These are phyloP conservation scores for Catharus bicknelli DNA, from an alignment of 2,113 vertebrate species.

Conservation along the genomic window DNA sequence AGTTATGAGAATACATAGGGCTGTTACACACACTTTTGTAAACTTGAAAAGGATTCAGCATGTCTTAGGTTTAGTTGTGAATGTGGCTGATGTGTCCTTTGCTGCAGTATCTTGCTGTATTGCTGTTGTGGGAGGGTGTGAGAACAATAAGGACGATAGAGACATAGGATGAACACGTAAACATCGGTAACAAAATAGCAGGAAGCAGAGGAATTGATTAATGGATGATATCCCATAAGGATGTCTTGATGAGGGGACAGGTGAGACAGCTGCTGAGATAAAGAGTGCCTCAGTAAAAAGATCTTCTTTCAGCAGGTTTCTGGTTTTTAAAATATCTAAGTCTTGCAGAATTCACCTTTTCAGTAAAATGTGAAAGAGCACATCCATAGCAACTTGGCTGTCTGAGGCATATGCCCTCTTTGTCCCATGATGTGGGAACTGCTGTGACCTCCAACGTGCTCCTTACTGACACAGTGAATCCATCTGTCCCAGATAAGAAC, in stretches of 20 bases:
- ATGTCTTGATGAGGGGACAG: not conserved
- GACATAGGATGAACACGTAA: not conserved
- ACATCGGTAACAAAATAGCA: not conserved
- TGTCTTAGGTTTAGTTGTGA: constrained; percentile 40
- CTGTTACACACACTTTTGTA: constrained; percentile 1
- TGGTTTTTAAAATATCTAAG: not conserved
- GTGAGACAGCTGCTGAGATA: not conserved
- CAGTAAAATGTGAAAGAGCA: not conserved
- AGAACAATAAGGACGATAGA: constrained; percentile 43
- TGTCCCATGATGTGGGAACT: not conserved
- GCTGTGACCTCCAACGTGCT: not conserved
- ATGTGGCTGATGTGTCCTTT: constrained; percentile 3
- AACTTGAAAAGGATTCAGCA: constrained; percentile 32
- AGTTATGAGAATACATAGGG: constrained; percentile 6
- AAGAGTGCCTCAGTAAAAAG: not conserved
- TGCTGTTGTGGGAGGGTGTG: not conserved
- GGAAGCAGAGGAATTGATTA: constrained; percentile 16
- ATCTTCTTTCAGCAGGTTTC: not conserved
- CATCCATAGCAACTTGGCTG: not conserved
- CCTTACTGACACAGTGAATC: not conserved
- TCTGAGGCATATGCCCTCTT: not conserved
- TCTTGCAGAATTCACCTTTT: not conserved
- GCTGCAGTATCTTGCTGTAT: not conserved
- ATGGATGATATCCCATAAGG: not conserved
- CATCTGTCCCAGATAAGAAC: not conserved